Evolutionary conservation across 2,888 invertebrate genomes (phyloP), one percentile per base, ranked within the genome.

Genomic region (Scaptomyza cyrtandrae): DNA sequence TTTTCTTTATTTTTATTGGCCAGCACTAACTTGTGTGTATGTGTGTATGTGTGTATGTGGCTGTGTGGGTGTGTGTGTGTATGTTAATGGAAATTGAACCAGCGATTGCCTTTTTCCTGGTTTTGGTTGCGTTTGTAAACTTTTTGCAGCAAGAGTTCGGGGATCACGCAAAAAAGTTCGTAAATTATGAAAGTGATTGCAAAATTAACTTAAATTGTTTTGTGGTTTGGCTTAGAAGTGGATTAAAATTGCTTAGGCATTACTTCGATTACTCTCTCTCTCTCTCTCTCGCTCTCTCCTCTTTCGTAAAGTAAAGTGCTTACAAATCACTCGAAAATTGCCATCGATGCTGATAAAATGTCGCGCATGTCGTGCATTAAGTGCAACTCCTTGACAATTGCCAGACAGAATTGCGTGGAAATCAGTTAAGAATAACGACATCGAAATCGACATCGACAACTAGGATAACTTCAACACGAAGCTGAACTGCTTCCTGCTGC

Each of bases 321-420:
- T 76, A 83, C 86, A 86, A 83, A 88, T 83, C 83, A 86, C 80
- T 88, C 59, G 86, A 86, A 82, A 88, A 83, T 74, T 86, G 77
- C 72, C 86, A 72, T 73, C 75, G 61, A 66, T 33, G 48, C 70
- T 70, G 76, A 75, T 75, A 78, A 82, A 79, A 57, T 49, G 60
- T 76, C 80, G 71, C 74, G 69, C 83, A 82, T 85, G 86, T 66
- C 56, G 65, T 54, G 61, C 74, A 73, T 75, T 78, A 81, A 82
- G 85, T 78, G 81, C 78, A 72, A 60, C 62, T 76, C 48, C 56
- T 60, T 54, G 52, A 61, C 53, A 54, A 45, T 46, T 37, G 55
- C 16, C 57, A 49, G 62, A 54, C 64, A 71, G 16, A 41, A 39
- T 57, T 48, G 62, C 58, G 60, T 53, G 61, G 60, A 79, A 41